Base-by-base conservation (phyloP, 2,888 invertebrate species). In the Schrankia costaestrigalis region DNA sequence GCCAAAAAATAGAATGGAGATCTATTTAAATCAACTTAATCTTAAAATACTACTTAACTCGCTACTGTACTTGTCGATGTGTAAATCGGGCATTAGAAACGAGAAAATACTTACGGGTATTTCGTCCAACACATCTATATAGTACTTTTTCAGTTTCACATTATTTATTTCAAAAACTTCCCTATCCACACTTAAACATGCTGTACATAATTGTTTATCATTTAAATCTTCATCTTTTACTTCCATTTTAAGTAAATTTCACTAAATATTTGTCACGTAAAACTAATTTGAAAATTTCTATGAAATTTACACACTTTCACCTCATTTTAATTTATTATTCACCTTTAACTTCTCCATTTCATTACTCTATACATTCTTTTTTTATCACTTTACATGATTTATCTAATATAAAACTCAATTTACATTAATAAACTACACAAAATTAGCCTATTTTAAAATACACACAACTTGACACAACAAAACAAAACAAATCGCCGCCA, bases 121-220 rank as follows among this genome's bases (percentile, higher is more conserved):
- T 58, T 86, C 84, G 10, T 63, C 70, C 3, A 86, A 36, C 0
- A 63, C 56, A 15, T 75, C 57, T 15, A 75, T 28, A 40, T 82
- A 86, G 51, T 67, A 85, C 24, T 61, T 63, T 30, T 63, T 71
- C 1, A 70, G 21, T 51, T 63, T 73, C n/a, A 63, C 63, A 18
- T 82, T 62, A 1, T 51, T 66, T 10, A 85, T 47, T 12, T 61
- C 50, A 5, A 66, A 56, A 0, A 81, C 48, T 1, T 61, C 53
- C 12, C 74, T 63, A 1, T 71, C 80, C 4, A 80, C 70, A 41
- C 80, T 78, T 3, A 86, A 50, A 47, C 86, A 86, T 2, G 76
- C 68, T 56, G 70, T 74, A 42, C 86, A 86, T 2, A 85, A 47
- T 15, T 74, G 23, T 56, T 71, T 74, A 18, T 61, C 53, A 1